Evolutionary conservation across 2,113 vertebrate genomes (phyloP).

Genomic region (Ia io): DNA sequence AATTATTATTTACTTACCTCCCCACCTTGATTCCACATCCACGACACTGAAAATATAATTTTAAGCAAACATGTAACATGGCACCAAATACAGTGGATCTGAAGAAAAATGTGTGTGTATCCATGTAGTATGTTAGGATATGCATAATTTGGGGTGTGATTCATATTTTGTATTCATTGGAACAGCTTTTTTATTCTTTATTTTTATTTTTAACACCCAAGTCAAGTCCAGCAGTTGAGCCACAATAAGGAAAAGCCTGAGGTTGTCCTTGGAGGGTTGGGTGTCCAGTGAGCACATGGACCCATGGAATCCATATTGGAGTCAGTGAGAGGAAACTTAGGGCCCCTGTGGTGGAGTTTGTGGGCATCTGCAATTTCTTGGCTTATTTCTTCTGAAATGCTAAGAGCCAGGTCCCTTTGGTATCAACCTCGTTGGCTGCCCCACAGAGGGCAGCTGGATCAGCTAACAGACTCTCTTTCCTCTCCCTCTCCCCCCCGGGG

Average conservation of each 20-base stretch:
- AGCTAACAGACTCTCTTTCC: not conserved
- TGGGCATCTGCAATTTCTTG: not conserved
- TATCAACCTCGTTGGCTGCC: not conserved
- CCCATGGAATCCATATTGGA: not conserved
- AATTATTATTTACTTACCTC: not conserved
- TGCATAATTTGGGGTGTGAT: not conserved
- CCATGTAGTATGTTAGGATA: not conserved
- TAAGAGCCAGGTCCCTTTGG: not conserved
- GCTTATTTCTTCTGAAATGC: not conserved
- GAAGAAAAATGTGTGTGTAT: not conserved
- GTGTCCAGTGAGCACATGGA: not conserved
- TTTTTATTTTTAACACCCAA: not conserved
- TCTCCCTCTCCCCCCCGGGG: not conserved
- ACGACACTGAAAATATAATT: not conserved
- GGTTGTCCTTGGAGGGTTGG: not conserved
- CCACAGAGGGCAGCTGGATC: not conserved
- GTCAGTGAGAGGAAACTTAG: not conserved
- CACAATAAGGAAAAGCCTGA: not conserved
- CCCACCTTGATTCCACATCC: not conserved
- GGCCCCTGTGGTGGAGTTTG: not conserved
- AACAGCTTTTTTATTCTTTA: not conserved
- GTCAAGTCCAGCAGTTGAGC: not conserved
- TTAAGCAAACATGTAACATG: not conserved
- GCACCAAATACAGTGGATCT: not conserved
- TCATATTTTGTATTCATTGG: not conserved